phyloP scores from a whole-genome alignment of 2,888 invertebrate genomes.

The Strigamia crassipes region DNA sequence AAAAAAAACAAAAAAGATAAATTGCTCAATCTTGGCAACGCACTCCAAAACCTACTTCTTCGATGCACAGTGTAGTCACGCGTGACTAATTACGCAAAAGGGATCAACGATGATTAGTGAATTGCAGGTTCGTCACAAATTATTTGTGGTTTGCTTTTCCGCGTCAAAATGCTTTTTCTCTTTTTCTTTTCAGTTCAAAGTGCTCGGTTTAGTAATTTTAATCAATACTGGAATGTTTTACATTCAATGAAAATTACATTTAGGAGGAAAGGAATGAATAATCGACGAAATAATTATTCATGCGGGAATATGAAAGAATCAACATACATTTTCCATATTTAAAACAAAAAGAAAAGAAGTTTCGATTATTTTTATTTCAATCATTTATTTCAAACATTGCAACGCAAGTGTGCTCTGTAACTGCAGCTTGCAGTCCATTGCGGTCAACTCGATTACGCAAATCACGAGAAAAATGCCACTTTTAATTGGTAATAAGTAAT shows the following conservation, averaged over 20 bases:
- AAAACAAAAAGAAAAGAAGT: too few relatives aligned
- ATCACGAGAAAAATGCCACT: not conserved
- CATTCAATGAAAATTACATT: too few relatives aligned
- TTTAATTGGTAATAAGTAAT: not conserved
- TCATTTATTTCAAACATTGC: too few relatives aligned
- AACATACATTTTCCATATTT: too few relatives aligned
- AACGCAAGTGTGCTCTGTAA: too few relatives aligned
- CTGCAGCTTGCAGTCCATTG: not conserved
- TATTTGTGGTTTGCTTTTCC: not conserved
- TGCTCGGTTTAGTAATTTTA: too few relatives aligned
- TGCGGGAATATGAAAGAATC: not conserved
- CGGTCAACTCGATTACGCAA: not conserved
- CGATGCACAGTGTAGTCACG: not conserved
- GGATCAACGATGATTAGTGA: not conserved
- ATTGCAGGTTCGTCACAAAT: conserved; percentile 12
- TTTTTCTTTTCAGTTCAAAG: too few relatives aligned
- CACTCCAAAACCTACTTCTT: not conserved
- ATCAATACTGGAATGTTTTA: too few relatives aligned
- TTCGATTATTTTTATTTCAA: too few relatives aligned
- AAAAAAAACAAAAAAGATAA: not conserved
- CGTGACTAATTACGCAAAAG: conserved; percentile 2
- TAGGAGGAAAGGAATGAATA: not conserved
- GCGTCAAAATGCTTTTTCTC: too few relatives aligned
- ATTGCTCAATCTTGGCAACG: not conserved
- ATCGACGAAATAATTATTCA: not conserved